Evolutionary conservation across 2,888 invertebrate species (phyloP).

Genomic region (Nephrotoma guestfalica): DNA sequence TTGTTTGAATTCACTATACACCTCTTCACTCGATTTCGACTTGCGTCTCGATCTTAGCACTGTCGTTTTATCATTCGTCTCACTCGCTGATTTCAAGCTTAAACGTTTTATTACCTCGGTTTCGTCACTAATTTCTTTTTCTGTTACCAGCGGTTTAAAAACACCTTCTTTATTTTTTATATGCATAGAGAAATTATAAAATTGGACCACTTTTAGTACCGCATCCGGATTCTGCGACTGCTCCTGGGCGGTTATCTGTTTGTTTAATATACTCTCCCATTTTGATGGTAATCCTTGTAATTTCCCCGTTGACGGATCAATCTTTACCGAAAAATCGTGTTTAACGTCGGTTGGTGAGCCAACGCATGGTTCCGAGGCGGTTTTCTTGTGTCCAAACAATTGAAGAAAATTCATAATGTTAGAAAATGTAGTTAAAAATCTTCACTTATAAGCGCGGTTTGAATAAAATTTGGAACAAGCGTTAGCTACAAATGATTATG

Average conservation of each 20-base stretch:
- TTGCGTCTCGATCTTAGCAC: slow-evolving; percentile 31
- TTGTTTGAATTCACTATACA: slow-evolving; percentile 58
- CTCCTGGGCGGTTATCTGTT: slow-evolving; percentile 73
- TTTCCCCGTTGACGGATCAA: slow-evolving; percentile 66
- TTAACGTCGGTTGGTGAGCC: slow-evolving; percentile 74
- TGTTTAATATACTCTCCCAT: slow-evolving; percentile 65
- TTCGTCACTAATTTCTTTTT: slow-evolving; percentile 65
- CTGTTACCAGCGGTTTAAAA: slow-evolving; percentile 67
- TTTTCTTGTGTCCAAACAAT: background rate
- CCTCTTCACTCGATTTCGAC: slow-evolving; percentile 31
- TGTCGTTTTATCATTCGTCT: slow-evolving; percentile 38
- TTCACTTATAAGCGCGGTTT: too few species aligned
- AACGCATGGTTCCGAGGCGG: slow-evolving; percentile 21
- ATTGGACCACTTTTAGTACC: slow-evolving; percentile 79
- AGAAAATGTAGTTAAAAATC: too few species aligned
- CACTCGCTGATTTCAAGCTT: slow-evolving; percentile 44
- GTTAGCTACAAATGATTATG: too few species aligned
- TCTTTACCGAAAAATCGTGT: slow-evolving; percentile 75
- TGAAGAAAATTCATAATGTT: background rate
- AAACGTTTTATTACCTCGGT: slow-evolving; percentile 65
- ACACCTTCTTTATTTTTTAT: slow-evolving; percentile 56
- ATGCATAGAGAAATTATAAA: slow-evolving; percentile 76
- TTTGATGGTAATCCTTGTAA: slow-evolving; percentile 73
- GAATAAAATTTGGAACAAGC: too few species aligned
- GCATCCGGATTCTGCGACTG: slow-evolving; percentile 82